Conservation (phyloP, 2,888 invertebrate species). For the Cotesia congregata region DNA sequence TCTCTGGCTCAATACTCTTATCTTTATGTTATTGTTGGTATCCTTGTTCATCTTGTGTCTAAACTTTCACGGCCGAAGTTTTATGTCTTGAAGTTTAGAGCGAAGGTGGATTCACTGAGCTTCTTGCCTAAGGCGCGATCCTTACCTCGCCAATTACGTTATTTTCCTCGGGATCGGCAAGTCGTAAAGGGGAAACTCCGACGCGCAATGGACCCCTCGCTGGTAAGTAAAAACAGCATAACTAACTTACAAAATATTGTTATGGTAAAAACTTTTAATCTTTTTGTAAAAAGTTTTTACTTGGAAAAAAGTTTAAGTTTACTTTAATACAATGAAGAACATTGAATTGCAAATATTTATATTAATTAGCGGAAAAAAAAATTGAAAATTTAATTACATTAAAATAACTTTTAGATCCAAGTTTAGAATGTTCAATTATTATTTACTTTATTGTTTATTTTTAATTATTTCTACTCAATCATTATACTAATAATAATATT, state of each 20-base stretch:
- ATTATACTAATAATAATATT: no score
- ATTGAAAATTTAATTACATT: no score
- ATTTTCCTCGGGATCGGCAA: constrained; percentile 18
- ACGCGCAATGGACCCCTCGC: neutral
- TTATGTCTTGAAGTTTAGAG: constrained; percentile 1
- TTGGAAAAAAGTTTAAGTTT: no score
- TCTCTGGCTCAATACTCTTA: neutral
- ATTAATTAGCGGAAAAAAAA: no score
- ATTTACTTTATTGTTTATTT: no score
- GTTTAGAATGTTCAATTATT: no score
- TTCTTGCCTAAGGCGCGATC: constrained; percentile 11
- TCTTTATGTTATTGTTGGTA: neutral
- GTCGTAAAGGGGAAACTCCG: constrained; percentile 23
- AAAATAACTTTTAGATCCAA: no score
- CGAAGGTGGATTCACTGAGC: constrained; percentile 24
- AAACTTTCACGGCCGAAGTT: neutral
- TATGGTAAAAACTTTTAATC: neutral
- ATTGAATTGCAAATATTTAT: no score
- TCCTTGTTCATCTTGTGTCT: neutral
- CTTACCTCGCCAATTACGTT: constrained; percentile 26
- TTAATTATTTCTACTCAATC: no score
- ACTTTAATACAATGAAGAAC: no score
- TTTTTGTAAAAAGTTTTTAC: no score
- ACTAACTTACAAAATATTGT: neutral
- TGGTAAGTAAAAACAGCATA: constrained; percentile 3